Percentiles rank a stretch among this genome's conserved stretches.
Conservation (phyloP, 2,797 vertebrate genomes). For the Peromyscus nudipes region DNA sequence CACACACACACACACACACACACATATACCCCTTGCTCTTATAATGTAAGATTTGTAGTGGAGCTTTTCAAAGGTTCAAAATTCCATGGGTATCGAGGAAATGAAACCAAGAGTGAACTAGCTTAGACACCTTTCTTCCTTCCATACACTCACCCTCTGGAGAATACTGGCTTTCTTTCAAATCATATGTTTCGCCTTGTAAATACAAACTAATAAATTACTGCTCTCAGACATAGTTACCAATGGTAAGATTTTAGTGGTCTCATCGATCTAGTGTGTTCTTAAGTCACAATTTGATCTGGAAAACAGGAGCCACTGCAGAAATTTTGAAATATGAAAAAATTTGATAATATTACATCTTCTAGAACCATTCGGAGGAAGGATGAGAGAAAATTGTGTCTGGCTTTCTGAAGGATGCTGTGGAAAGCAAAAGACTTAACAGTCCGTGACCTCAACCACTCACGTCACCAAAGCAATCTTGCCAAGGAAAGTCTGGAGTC, state of each 20-base stretch:
- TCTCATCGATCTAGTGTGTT: background rate
- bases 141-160: background rate
- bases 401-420: conserved; percentile 13
- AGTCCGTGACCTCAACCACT: background rate
- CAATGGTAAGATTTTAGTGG: conserved; percentile 20
- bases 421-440: background rate
- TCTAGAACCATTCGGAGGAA: background rate
- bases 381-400: background rate
- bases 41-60: background rate
- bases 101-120: background rate
- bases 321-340: background rate
- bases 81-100: background rate
- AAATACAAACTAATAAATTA: background rate
- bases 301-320: background rate
- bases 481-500: background rate
- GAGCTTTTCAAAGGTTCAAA: background rate
- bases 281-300: conserved; percentile 10
- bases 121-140: background rate
- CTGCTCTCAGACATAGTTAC: background rate
- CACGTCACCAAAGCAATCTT: background rate
- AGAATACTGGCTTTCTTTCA: conserved; percentile 27
- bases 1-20: background rate
- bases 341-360: background rate
- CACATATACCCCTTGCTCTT: background rate
- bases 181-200: background rate